Evolutionary conservation across 2,888 invertebrate species (phyloP).

Genomic region (Asteroscopus sphinx): DNA sequence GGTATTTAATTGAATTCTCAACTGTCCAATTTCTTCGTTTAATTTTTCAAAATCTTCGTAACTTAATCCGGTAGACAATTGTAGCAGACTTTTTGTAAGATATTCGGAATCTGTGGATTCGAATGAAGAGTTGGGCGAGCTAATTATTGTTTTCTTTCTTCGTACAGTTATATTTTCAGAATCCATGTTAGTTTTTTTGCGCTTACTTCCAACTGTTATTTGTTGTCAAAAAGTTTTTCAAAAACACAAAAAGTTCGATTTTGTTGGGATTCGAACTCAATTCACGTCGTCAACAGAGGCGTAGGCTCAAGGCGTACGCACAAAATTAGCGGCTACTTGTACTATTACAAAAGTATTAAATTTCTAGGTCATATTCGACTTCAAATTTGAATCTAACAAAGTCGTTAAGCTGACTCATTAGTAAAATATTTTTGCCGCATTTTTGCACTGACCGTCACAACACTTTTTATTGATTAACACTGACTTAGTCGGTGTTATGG

Average conservation of each 20-base stretch:
- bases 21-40: not conserved
- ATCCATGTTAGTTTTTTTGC: not conserved
- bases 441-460: slow-evolving; percentile 3
- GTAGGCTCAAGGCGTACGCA: too few relatives aligned
- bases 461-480: not conserved
- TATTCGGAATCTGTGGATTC: not conserved
- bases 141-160: not conserved
- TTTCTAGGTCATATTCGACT: not conserved
- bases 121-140: not conserved
- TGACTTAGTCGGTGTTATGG: not conserved
- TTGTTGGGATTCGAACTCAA: not conserved
- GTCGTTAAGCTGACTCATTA: not conserved
- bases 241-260: not conserved
- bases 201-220: not conserved
- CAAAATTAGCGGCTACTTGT: not conserved
- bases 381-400: not conserved
- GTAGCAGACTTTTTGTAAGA: not conserved
- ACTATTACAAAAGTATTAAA: not conserved
- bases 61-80: not conserved
- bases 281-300: too few relatives aligned
- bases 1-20: not conserved
- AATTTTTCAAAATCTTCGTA: not conserved
- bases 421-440: slow-evolving; percentile 7
- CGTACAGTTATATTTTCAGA: not conserved
- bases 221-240: not conserved